Evolutionary conservation across 2,797 vertebrate species (phyloP).

Genomic region (Percopsis omiscomaycus): DNA sequence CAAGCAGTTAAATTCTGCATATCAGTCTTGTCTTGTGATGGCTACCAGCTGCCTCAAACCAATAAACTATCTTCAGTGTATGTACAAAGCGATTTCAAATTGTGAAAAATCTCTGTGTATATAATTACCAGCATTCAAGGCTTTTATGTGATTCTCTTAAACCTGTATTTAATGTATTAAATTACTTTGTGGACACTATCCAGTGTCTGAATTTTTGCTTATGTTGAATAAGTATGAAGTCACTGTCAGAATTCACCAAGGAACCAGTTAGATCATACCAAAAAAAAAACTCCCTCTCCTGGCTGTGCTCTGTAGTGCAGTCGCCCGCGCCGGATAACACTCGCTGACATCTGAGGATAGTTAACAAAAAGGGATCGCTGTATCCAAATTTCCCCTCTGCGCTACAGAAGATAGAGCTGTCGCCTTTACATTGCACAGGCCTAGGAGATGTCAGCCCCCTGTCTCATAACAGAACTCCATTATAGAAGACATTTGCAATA

Average conservation of each 20-base stretch:
- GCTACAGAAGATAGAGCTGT: conserved; percentile 48
- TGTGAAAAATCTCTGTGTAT: not conserved
- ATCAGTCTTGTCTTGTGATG: not conserved
- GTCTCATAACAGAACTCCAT: conserved; percentile 66
- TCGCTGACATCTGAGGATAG: conserved; percentile 66
- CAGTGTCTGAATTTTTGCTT: conserved; percentile 10
- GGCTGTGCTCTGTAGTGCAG: conserved; percentile 60
- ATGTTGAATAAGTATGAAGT: conserved; percentile 25
- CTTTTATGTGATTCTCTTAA: not conserved
- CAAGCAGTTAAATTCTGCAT: not conserved
- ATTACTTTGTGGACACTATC: conserved; percentile 21
- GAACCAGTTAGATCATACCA: conserved; percentile 41
- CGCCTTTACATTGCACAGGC: conserved; percentile 58
- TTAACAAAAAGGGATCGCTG: conserved; percentile 55
- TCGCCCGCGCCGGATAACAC: conserved; percentile 42
- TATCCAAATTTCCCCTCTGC: conserved; percentile 48
- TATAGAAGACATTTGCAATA: conserved; percentile 61
- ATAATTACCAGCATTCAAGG: not conserved
- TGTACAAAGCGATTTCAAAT: conserved; percentile 23
- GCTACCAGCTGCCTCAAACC: too few relatives aligned
- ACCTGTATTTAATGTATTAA: conserved; percentile 1
- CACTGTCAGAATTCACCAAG: conserved; percentile 19
- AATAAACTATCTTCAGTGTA: conserved; percentile 14
- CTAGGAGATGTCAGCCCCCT: conserved; percentile 59
- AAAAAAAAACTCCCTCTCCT: conserved; percentile 65